Conservation (phyloP, 1,140 invertebrate genomes). For the Sitobion miscanthi region DNA sequence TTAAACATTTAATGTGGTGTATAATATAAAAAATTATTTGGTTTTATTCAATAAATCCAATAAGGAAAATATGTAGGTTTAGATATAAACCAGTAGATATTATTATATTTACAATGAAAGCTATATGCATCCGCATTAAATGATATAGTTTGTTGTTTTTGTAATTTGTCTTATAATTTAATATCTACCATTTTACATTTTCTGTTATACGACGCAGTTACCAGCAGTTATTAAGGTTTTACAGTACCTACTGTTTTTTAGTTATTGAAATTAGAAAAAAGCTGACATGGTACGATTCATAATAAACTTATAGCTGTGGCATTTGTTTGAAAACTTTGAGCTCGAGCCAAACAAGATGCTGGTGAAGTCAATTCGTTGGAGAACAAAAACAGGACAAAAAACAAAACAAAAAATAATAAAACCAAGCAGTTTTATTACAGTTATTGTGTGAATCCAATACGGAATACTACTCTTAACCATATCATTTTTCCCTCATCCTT, state of each 20-base stretch:
- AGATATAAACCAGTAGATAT: too few relatives aligned
- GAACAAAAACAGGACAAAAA: neutral
- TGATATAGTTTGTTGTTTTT: too few relatives aligned
- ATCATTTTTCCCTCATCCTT: neutral
- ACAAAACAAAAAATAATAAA: conserved; percentile 1
- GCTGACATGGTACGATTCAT: neutral
- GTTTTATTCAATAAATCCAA: too few relatives aligned
- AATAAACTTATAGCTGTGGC: neutral
- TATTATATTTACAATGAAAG: too few relatives aligned
- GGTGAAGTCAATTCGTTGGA: neutral
- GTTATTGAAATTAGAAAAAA: neutral
- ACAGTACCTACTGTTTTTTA: neutral
- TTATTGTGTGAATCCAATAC: neutral
- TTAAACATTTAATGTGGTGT: too few relatives aligned
- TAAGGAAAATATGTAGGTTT: too few relatives aligned
- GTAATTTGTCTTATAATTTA: neutral
- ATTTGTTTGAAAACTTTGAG: neutral
- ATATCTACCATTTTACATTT: neutral
- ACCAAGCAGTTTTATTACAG: neutral
- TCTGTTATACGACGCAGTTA: neutral
- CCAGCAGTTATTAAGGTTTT: neutral
- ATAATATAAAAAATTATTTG: too few relatives aligned
- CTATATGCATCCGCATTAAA: too few relatives aligned
- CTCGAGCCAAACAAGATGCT: neutral
- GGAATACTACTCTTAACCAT: neutral